phyloP scores from a whole-genome alignment of 2,113 vertebrate genomes.

The Albula goreensis region DNA sequence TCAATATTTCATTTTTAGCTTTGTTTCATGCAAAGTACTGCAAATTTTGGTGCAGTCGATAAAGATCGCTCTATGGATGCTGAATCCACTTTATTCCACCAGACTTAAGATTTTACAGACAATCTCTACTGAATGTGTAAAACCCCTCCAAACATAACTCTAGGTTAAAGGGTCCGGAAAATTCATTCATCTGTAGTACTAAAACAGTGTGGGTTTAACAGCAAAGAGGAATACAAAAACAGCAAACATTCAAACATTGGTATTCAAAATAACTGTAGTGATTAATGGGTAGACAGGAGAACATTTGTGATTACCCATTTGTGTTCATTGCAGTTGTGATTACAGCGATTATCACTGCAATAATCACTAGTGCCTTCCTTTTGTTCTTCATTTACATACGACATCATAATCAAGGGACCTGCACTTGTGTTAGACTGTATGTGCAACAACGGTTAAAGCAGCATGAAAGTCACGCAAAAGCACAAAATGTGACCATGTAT shows the following conservation, averaged over 20 bases:
- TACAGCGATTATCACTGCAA: neutral
- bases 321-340: constrained; percentile 1
- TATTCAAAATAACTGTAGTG: neutral
- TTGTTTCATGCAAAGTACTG: too few species aligned
- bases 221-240: neutral
- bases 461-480: neutral
- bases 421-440: neutral
- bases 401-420: neutral
- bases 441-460: neutral
- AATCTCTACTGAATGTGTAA: neutral
- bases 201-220: neutral
- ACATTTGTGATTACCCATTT: neutral
- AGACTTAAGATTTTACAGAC: neutral
- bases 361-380: neutral
- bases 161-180: neutral
- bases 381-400: neutral
- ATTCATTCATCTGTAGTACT: neutral
- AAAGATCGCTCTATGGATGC: too few species aligned
- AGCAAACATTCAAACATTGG: neutral
- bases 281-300: neutral
- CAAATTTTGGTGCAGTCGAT: too few species aligned
- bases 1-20: too few species aligned
- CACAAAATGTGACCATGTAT: neutral
- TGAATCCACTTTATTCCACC: too few species aligned
- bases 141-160: neutral